A percentile compares a stretch with the other conserved stretches of the same genome.
Conservation (phyloP, 2,888 invertebrate species). For the Zootermopsis nevadensis region DNA sequence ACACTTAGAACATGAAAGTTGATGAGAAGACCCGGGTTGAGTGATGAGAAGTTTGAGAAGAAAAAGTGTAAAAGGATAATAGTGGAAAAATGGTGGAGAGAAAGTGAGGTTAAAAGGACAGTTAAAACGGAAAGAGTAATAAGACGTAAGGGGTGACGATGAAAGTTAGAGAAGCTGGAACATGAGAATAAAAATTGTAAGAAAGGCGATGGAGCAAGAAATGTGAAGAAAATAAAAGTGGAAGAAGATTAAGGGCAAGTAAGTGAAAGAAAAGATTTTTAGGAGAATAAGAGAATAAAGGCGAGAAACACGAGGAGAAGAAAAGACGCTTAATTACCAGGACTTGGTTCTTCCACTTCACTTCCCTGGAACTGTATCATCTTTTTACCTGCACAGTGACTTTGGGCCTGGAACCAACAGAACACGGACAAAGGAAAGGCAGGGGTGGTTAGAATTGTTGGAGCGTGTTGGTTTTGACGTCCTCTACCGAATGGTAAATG, state of each 20-base stretch:
- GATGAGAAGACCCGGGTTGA: no score
- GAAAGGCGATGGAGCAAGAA: not conserved
- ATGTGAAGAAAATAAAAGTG: not conserved
- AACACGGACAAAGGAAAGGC: not conserved
- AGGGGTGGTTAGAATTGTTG: not conserved
- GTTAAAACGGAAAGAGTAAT: not conserved
- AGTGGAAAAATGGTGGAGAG: not conserved
- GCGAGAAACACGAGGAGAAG: not conserved
- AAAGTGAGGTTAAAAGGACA: not conserved
- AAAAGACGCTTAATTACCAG: not conserved
- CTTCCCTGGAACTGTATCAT: no score
- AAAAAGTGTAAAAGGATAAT: not conserved
- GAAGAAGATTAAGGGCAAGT: not conserved
- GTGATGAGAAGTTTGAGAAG: not conserved
- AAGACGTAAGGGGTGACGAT: not conserved
- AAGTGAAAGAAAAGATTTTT: not conserved
- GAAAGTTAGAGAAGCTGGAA: not conserved
- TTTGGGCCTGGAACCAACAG: not conserved
- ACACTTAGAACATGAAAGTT: no score
- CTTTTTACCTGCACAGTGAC: not conserved
- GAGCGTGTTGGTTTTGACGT: not conserved
- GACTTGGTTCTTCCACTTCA: no score
- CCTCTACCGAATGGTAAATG: constrained; percentile 51
- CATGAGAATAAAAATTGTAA: not conserved
- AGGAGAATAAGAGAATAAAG: no score